These are phyloP conservation scores for Cyanoderma ruficeps DNA, from an alignment of 2,113 vertebrate species.

Conservation along the genomic window DNA sequence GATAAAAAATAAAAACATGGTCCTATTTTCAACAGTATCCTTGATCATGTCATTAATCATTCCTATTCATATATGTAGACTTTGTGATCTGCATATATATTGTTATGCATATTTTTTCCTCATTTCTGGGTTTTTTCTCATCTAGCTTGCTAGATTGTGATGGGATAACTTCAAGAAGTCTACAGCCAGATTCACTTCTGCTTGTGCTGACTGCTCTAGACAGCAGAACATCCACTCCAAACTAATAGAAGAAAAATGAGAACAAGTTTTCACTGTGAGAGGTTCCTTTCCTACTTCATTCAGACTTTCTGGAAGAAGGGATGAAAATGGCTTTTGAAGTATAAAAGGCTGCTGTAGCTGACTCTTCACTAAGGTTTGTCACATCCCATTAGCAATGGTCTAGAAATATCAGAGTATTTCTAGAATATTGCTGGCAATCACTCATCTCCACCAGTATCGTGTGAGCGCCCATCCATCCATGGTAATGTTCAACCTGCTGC, in stretches of 20 bases:
- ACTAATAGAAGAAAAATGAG: constrained; percentile 16
- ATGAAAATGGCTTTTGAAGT: constrained; percentile 36
- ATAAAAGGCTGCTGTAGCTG: background rate
- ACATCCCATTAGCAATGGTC: background rate
- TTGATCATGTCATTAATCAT: background rate
- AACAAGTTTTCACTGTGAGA: constrained; percentile 11
- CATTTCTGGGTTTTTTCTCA: background rate
- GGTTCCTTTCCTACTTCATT: background rate
- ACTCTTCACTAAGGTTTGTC: background rate
- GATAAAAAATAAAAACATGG: background rate
- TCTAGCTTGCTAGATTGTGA: background rate
- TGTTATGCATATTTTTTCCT: background rate
- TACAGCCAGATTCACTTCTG: background rate
- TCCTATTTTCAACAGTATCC: background rate
- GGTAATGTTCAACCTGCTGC: background rate
- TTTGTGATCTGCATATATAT: background rate
- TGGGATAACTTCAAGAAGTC: background rate
- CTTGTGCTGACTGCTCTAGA: background rate
- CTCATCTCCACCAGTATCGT: background rate
- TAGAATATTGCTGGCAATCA: background rate
- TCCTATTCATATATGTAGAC: background rate
- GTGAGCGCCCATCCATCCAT: background rate
- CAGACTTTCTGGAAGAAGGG: background rate
- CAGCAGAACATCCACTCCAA: constrained; percentile 1
- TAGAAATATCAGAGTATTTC: background rate